Conservation (phyloP, 2,113 vertebrate species). For the Ancistrus triradiatus region DNA sequence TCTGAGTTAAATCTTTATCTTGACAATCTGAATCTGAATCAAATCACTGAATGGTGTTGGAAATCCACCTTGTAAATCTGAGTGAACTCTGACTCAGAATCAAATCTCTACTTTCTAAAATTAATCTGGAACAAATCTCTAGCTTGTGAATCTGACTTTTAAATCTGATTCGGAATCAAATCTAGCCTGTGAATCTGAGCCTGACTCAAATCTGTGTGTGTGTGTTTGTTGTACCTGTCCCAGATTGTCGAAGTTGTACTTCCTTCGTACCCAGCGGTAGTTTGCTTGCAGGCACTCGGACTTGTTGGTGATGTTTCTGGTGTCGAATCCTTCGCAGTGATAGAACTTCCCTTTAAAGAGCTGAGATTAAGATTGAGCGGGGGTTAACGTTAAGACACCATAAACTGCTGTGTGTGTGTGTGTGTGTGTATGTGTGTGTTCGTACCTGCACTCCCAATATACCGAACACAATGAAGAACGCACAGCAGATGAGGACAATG, state of each 20-base stretch:
- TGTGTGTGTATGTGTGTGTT: constrained; percentile 9
- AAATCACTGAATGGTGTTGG: too few species aligned
- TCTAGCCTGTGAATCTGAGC: too few species aligned
- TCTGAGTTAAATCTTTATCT: too few species aligned
- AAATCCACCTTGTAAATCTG: too few species aligned
- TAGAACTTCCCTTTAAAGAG: constrained; percentile 98
- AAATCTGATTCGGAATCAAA: too few species aligned
- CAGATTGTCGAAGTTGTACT: constrained; percentile 97
- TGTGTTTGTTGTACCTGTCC: constrained; percentile 77
- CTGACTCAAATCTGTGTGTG: too few species aligned
- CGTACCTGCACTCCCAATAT: constrained; percentile 94
- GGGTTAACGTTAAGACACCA: not conserved
- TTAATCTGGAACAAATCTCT: too few species aligned
- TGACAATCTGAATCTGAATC: too few species aligned
- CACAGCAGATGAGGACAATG: constrained; percentile 97
- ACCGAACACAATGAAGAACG: constrained; percentile 97
- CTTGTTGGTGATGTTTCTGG: constrained; percentile 86
- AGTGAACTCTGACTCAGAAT: too few species aligned
- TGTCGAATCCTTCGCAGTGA: constrained; percentile 83
- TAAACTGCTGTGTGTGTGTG: constrained; percentile 2
- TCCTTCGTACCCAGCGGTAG: constrained; percentile 84
- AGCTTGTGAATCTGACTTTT: too few species aligned
- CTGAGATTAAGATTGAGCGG: constrained; percentile 57
- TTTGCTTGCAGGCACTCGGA: constrained; percentile 76
- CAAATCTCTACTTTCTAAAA: too few species aligned